phyloP scores from a whole-genome alignment of 2,113 vertebrate species.

The Anoplopoma fimbria region DNA sequence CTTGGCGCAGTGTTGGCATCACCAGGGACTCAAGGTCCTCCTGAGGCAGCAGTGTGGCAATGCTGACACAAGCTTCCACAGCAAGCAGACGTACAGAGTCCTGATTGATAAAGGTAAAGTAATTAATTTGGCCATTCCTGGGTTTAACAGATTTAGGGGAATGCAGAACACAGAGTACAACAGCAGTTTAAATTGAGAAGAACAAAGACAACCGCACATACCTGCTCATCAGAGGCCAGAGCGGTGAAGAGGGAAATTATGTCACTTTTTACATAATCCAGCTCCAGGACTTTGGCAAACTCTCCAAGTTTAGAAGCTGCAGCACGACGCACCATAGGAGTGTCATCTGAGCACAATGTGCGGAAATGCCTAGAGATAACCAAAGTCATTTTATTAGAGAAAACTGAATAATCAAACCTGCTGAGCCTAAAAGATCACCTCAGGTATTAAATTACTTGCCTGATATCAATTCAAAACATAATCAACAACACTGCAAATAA shows the following conservation, averaged over 20 bases:
- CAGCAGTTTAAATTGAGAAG: not conserved
- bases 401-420: not conserved
- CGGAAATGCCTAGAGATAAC: slow-evolving; percentile 86
- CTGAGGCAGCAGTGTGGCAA: slow-evolving; percentile 88
- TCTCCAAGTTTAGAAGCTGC: slow-evolving; percentile 93
- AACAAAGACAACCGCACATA: slow-evolving; percentile 40
- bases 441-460: not conserved
- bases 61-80: slow-evolving; percentile 92
- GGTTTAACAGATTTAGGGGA: not conserved
- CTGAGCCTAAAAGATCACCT: not conserved
- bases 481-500: not conserved
- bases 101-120: slow-evolving; percentile 57
- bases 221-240: slow-evolving; percentile 93
- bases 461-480: not conserved
- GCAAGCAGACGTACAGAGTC: slow-evolving; percentile 90
- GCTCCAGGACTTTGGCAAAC: slow-evolving; percentile 93
- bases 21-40: slow-evolving; percentile 90
- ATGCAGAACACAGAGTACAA: not conserved
- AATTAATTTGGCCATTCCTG: not conserved
- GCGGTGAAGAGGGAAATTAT: slow-evolving; percentile 93
- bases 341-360: slow-evolving; percentile 92
- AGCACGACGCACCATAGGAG: slow-evolving; percentile 93
- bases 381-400: slow-evolving; percentile 1
- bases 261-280: slow-evolving; percentile 93
- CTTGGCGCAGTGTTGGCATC: slow-evolving; percentile 91